These are phyloP conservation scores for Schizaphis graminum DNA, from an alignment of 2,888 invertebrate species.

Conservation along the genomic window DNA sequence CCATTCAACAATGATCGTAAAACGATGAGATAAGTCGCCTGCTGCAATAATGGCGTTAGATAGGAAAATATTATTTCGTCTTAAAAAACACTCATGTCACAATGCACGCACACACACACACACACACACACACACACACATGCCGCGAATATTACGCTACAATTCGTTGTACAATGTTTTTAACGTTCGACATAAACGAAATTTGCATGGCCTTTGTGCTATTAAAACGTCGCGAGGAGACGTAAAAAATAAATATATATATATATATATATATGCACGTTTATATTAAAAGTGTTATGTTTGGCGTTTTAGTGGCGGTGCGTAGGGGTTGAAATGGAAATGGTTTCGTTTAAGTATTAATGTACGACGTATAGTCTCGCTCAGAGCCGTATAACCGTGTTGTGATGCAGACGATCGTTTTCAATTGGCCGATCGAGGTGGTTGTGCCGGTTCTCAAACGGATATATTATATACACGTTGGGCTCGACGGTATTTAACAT, in stretches of 20 bases:
- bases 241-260: constrained; percentile 48
- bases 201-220: constrained; percentile 50
- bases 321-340: constrained; percentile 24
- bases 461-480: not conserved
- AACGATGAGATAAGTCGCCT: not conserved
- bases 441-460: constrained; percentile 23
- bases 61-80: not conserved
- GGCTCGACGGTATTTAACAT: constrained; percentile 13
- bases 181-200: constrained; percentile 50
- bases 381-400: not conserved
- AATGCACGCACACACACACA: not conserved
- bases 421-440: constrained; percentile 36
- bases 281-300: constrained; percentile 54
- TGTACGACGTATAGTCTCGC: not conserved
- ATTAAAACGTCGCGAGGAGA: constrained; percentile 39
- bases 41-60: not conserved
- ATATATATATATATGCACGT: not conserved
- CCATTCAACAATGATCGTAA: constrained; percentile 36
- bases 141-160: not conserved
- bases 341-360: constrained; percentile 37
- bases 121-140: not conserved
- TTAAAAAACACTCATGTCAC: constrained; percentile 26
- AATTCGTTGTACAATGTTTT: constrained; percentile 53
- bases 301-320: not conserved
- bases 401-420: constrained; percentile 3